Evolutionary conservation across 2,113 vertebrate species (phyloP), one percentile per base, ranked within the genome.

Genomic region (Tachysurus fulvidraco): DNA sequence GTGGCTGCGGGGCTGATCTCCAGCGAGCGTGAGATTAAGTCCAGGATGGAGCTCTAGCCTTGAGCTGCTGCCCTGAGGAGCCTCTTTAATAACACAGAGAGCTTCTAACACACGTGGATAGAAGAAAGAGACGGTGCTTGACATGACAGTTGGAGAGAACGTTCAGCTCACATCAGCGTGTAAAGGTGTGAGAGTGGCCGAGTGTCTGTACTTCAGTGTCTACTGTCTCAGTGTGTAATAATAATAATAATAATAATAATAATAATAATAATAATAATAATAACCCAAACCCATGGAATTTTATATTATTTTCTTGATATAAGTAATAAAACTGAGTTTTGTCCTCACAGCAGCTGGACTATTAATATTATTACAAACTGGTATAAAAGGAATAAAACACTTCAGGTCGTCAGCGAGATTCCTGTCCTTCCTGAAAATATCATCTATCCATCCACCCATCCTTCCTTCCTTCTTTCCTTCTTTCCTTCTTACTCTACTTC

Each of bases 11-110:
- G 77, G 52, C 78, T 41, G 78, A 80, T 59, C 78, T 80, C 55
- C 78, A 59, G 78, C 14, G 8, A 80, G 78, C 78, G 78, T 80
- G 78, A 80, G 78, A 80, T 80, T 59, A 59, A 59, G 54, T 36
- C 54, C 78, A 80, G 54, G 78, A 80, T 80, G 78, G 55, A 80
- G 30, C 78, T 80, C 36, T 57, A 80, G 55, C 55, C 55, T 30
- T 17, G 28, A 59, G 55, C 78, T 80, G 3, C 28, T 80, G 77
- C 77, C 77, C 55, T 59, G 17, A 80, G 28, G 78, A 80, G 78
- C 55, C 54, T 80, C 19, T 28, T 59, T 80, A 80, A 59, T 80
- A 80, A 80, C 54, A 80, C 2, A 23, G 28, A 59, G 78, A 57
- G 55, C 25, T 78, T 55, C n/a, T 28, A 50, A 17, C n/a, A 78